Conservation (phyloP, 2,113 vertebrate species). For the Ibidorhyncha struthersii region DNA sequence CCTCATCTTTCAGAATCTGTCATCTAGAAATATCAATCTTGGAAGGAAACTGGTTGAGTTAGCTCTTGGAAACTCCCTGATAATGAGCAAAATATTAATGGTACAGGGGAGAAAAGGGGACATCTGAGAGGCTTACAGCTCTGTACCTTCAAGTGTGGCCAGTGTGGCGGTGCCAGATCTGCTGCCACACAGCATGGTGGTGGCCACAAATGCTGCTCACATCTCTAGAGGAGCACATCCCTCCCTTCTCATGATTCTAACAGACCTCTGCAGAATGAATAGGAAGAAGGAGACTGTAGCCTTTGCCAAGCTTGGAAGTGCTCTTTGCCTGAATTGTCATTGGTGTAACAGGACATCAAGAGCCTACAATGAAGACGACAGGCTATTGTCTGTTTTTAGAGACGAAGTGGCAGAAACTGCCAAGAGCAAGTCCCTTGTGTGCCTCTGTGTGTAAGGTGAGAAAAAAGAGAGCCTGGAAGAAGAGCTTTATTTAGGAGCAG, state of each 20-base stretch:
- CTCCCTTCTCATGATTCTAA: not conserved
- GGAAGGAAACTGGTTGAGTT: not conserved
- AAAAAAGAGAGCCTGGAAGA: not conserved
- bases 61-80: not conserved
- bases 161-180: not conserved
- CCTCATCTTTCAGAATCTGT: not conserved
- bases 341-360: not conserved
- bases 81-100: not conserved
- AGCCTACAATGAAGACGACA: not conserved
- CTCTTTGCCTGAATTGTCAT: not conserved
- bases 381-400: not conserved
- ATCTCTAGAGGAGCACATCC: not conserved
- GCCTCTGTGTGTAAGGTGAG: not conserved
- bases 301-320: conserved; percentile 6
- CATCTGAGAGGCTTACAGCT: not conserved
- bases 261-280: not conserved
- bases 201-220: not conserved
- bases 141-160: not conserved
- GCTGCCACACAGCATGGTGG: rapidly evolving
- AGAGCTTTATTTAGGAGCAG: conserved; percentile 16
- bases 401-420: not conserved
- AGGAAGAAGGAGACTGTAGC: not conserved
- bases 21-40: not conserved
- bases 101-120: not conserved
- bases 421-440: not conserved